A percentile compares a stretch with the other conserved stretches of the same genome.
phyloP scores from a whole-genome alignment of 2,888 invertebrate species.

The Labia minor region DNA sequence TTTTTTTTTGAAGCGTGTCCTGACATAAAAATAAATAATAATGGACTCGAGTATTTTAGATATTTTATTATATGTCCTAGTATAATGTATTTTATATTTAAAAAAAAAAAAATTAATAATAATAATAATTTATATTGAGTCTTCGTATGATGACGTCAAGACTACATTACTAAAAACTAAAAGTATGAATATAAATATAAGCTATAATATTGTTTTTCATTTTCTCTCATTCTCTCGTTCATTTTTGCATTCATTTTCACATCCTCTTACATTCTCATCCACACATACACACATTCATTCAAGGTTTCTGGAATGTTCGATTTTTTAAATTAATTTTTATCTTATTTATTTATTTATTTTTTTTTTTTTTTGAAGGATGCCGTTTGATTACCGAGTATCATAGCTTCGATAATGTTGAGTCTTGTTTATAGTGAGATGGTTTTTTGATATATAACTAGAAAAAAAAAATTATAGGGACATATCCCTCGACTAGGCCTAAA shows the following conservation, averaged over 20 bases:
- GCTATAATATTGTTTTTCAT: neutral
- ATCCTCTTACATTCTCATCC: neutral
- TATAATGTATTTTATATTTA: no score
- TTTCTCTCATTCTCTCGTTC: neutral
- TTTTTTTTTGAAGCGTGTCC: no score
- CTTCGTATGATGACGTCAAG: no score
- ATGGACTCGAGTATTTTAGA: no score
- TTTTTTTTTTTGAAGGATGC: neutral
- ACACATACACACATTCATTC: neutral
- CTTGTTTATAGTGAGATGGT: neutral
- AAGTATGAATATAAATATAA: no score
- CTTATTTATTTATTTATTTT: no score
- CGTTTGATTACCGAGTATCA: neutral
- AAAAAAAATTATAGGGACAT: no score
- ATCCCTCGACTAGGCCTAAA: neutral
- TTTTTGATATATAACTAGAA: neutral
- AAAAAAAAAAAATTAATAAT: neutral
- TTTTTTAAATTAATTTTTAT: no score
- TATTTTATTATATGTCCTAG: no score
- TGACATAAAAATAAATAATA: no score
- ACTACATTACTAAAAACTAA: no score
- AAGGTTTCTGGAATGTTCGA: neutral
- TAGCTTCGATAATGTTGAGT: neutral
- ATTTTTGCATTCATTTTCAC: neutral
- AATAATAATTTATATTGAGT: neutral